These are phyloP conservation scores for Boulengeromyrus knoepffleri DNA, from an alignment of 2,113 vertebrate species.

Conservation along the genomic window DNA sequence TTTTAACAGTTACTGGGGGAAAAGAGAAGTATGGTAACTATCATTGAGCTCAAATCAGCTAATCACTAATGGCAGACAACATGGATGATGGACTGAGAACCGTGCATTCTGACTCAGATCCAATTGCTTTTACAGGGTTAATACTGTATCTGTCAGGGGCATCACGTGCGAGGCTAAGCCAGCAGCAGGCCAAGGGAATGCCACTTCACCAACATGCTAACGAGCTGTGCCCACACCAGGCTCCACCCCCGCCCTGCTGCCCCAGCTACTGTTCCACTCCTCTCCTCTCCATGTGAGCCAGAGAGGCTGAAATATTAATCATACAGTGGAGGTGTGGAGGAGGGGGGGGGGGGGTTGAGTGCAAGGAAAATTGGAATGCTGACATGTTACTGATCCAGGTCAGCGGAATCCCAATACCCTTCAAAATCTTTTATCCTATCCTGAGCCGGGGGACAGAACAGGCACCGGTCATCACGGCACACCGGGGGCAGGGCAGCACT, in stretches of 20 bases:
- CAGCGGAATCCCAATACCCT: constrained; percentile 18
- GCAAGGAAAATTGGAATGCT: constrained; percentile 27
- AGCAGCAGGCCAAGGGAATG: background rate
- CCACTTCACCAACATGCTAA: background rate
- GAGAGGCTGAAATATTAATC: constrained; percentile 45
- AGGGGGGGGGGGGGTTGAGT: constrained; percentile 14
- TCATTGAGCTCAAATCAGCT: background rate
- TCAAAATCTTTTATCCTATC: constrained; percentile 18
- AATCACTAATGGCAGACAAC: background rate
- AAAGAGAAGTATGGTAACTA: background rate
- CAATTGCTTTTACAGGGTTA: background rate
- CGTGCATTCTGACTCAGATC: background rate
- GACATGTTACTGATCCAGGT: constrained; percentile 63
- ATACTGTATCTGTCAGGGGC: background rate
- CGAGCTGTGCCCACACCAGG: background rate
- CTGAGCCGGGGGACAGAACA: background rate
- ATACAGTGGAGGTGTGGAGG: constrained; percentile 14
- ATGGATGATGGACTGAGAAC: background rate
- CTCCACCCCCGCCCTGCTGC: background rate
- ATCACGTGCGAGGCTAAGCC: background rate
- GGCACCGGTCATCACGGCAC: background rate
- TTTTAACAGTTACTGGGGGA: background rate
- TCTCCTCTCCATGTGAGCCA: constrained; percentile 8
- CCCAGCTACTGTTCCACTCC: background rate
- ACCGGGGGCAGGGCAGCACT: background rate